Evolutionary conservation across 1,140 invertebrate genomes (phyloP).

Genomic region (Hormaphis cornu): DNA sequence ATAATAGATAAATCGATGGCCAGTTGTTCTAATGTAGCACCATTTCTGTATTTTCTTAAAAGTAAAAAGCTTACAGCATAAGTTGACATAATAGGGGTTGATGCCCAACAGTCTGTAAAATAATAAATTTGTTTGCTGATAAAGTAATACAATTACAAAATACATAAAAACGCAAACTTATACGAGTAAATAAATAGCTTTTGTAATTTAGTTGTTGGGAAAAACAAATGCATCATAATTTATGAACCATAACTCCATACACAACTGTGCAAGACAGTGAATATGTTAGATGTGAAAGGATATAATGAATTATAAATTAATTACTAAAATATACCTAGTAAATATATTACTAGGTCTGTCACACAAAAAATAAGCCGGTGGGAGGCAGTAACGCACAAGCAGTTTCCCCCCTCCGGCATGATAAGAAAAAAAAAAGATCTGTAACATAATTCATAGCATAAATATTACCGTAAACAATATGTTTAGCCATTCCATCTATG

Average conservation of each 20-base stretch:
- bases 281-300: too few species aligned
- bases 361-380: too few species aligned
- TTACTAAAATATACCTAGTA: too few species aligned
- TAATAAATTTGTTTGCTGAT: background rate
- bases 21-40: constrained; percentile 54
- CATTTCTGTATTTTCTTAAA: constrained; percentile 63
- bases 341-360: too few species aligned
- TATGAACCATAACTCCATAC: too few species aligned
- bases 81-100: constrained; percentile 80
- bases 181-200: too few species aligned
- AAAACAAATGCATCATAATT: too few species aligned
- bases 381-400: too few species aligned
- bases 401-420: too few species aligned
- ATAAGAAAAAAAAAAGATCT: background rate
- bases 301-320: too few species aligned
- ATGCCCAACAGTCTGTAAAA: constrained; percentile 60
- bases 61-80: constrained; percentile 78
- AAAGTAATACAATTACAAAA: constrained; percentile 32
- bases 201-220: too few species aligned
- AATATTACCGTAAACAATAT: constrained; percentile 69
- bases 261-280: too few species aligned
- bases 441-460: background rate
- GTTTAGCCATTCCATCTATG: constrained; percentile 73
- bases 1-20: constrained; percentile 54
- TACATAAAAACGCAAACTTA: background rate